Evolutionary conservation across 2,113 vertebrate genomes (phyloP).

Genomic region (Corythoichthys haematopterus): DNA sequence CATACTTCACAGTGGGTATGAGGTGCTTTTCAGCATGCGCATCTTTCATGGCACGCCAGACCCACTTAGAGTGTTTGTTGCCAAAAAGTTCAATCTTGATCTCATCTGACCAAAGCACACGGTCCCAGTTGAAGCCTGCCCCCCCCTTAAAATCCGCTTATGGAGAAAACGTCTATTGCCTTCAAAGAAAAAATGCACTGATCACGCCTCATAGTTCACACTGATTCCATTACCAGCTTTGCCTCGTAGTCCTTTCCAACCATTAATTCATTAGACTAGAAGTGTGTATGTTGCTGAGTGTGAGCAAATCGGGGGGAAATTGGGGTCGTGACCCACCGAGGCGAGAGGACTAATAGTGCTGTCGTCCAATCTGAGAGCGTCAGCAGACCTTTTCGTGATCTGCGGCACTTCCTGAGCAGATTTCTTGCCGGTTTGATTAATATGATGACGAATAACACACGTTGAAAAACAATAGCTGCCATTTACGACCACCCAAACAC

Average conservation of each 20-base stretch:
- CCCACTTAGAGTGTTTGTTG: too few relatives aligned
- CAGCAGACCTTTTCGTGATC: neutral
- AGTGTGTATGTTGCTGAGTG: conserved; percentile 9
- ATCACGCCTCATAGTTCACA: neutral
- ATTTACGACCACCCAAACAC: neutral
- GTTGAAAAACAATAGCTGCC: neutral
- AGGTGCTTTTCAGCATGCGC: too few relatives aligned
- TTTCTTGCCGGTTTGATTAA: neutral
- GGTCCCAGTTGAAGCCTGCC: too few relatives aligned
- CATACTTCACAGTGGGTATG: too few relatives aligned
- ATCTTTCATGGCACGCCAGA: too few relatives aligned
- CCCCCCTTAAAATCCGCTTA: too few relatives aligned
- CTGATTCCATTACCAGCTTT: neutral
- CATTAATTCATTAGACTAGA: neutral
- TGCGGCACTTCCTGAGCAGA: neutral
- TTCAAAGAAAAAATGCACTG: neutral
- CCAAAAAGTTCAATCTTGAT: too few relatives aligned
- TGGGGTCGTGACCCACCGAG: conserved; percentile 8
- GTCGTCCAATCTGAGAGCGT: conserved; percentile 9
- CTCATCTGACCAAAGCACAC: too few relatives aligned
- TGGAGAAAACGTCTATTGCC: neutral
- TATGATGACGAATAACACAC: neutral
- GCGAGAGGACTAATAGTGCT: conserved; percentile 6
- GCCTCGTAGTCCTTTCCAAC: neutral
- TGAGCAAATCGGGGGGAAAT: conserved; percentile 11